Conservation (phyloP, 1,140 invertebrate species). For the Oreohelix idahoensis region DNA sequence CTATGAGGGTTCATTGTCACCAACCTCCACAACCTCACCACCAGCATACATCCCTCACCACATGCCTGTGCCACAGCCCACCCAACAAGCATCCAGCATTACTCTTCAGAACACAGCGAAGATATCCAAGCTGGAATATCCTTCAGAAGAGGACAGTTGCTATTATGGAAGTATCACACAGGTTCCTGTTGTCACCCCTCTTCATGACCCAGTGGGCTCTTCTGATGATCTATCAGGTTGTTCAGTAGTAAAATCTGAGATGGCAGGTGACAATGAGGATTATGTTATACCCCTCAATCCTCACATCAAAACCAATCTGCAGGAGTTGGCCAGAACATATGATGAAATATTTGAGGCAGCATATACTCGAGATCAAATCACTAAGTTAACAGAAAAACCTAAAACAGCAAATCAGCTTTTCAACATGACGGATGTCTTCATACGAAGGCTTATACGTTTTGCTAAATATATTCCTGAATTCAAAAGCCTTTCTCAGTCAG, state of each 20-base stretch:
- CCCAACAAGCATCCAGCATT: background rate
- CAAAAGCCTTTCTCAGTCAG: slow-evolving; percentile 60
- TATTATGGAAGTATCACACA: background rate
- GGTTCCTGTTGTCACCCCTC: background rate
- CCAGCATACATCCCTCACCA: slow-evolving; percentile 5
- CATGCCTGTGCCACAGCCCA: background rate
- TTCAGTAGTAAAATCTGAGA: slow-evolving; percentile 45
- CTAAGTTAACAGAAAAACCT: slow-evolving; percentile 53
- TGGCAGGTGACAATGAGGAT: slow-evolving; percentile 49
- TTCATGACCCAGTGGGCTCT: slow-evolving; percentile 2
- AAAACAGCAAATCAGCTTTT: slow-evolving; percentile 63
- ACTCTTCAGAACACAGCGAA: background rate
- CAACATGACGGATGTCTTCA: slow-evolving; percentile 88
- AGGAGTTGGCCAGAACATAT: slow-evolving; percentile 54
- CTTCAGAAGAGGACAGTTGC: slow-evolving; percentile 3
- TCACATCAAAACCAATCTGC: slow-evolving; percentile 55
- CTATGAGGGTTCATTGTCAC: slow-evolving; percentile 23
- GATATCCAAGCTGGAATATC: slow-evolving; percentile 19
- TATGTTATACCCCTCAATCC: slow-evolving; percentile 50
- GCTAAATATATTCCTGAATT: slow-evolving; percentile 68
- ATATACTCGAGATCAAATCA: slow-evolving; percentile 54
- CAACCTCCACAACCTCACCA: slow-evolving; percentile 24
- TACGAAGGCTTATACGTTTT: slow-evolving; percentile 80
- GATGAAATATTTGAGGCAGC: slow-evolving; percentile 58
- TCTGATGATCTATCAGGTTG: background rate